Evolutionary conservation across 2,888 invertebrate species (phyloP).

Genomic region (Baronia brevicornis): DNA sequence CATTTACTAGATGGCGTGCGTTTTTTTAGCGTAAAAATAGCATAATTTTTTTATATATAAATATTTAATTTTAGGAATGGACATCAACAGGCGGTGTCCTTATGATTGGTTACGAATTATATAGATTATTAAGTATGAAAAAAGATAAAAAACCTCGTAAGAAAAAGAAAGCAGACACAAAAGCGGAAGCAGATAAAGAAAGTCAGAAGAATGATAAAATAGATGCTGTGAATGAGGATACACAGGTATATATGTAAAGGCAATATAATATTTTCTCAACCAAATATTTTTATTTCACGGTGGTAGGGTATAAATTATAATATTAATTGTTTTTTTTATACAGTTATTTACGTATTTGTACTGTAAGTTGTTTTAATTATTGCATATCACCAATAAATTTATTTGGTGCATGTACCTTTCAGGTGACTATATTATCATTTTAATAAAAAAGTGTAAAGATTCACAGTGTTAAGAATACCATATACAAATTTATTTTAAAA

Average conservation of each 20-base stretch:
- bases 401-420: too few relatives aligned
- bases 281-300: neutral
- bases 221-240: slow-evolving; percentile 54
- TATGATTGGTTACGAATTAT: slow-evolving; percentile 97
- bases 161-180: slow-evolving; percentile 62
- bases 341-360: too few relatives aligned
- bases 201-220: slow-evolving; percentile 42
- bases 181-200: slow-evolving; percentile 44
- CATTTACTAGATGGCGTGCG: too few relatives aligned
- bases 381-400: too few relatives aligned
- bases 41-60: neutral
- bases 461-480: too few relatives aligned
- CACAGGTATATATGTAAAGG: slow-evolving; percentile 42
- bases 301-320: too few relatives aligned
- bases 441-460: too few relatives aligned
- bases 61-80: slow-evolving; percentile 79
- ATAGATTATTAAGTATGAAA: slow-evolving; percentile 90
- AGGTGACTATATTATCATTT: too few relatives aligned
- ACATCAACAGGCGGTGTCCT: slow-evolving; percentile 91
- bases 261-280: neutral
- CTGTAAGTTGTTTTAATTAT: too few relatives aligned
- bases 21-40: too few relatives aligned
- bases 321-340: too few relatives aligned
- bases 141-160: slow-evolving; percentile 76
- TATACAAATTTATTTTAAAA: too few relatives aligned